Base-by-base conservation (phyloP, 2,113 vertebrate genomes). In the Cinclus cinclus region DNA sequence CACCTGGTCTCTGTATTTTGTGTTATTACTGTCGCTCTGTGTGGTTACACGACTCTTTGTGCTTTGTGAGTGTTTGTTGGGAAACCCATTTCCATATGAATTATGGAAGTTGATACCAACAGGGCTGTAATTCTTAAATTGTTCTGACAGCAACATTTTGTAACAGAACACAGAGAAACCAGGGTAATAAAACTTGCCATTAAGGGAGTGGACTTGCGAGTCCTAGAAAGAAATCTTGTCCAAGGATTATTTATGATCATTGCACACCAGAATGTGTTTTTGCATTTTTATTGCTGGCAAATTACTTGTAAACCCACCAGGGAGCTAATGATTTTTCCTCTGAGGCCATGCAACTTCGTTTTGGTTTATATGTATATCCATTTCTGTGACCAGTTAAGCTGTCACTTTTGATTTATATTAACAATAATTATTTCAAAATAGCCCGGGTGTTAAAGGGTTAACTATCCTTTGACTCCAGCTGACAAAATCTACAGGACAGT, bases 221-320 rank as follows among this genome's bases (percentile, higher is more conserved):
- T 91, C 90, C 87, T 89, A 83, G 68, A 74, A 92, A 91, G 80
- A 90, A 88, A 87, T 83, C 95, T 85, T 90, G 92, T 90, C 90
- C 84, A 67, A 69, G 89, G 85, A 74, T 96, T 96, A 96, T 96
- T 96, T 96, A 96, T 92, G 91, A 92, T 92, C 91, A 84, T 86
- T 88, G 50, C 87, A 30, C 50, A 78, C 75, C 90, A 88, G 93
- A 96, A 96, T 86, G 92, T 87, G 83, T 3, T 90, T 96, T 96
- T 91, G 92, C 94, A 92, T 97, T 95, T 96, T 97, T 94, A 95
- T 95, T 92, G 91, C 95, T 59, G 58, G 92, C 69, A 97, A 96
- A 97, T 94, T 70, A 97, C 96, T 94, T 92, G 92, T 63, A 87
- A 94, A 89, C 87, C 65, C 96, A 85, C 83, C 4, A 42, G 94